Conservation (phyloP, 2,888 invertebrate genomes). For the Spilarctia lutea region DNA sequence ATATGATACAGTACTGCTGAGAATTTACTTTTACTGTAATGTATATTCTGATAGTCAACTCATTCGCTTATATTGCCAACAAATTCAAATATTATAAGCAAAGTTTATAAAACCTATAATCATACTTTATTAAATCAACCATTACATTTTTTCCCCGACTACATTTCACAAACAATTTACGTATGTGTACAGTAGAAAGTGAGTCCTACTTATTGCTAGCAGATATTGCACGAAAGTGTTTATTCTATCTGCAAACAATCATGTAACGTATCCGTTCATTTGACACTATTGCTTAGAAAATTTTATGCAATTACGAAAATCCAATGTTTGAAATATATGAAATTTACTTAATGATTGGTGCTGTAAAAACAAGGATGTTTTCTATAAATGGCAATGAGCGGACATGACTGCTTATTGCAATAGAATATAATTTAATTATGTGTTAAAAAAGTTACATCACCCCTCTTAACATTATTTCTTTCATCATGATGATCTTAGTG, state of each 20-base stretch:
- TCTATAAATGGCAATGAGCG: constrained; percentile 9
- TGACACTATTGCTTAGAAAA: constrained; percentile 12
- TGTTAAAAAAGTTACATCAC: constrained; percentile 3
- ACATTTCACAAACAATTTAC: constrained; percentile 2
- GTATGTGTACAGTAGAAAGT: constrained; percentile 33
- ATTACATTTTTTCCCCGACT: background rate
- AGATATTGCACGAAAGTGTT: constrained; percentile 37
- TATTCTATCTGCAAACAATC: constrained; percentile 27
- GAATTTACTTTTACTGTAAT: background rate
- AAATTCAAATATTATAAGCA: background rate
- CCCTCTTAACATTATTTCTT: background rate
- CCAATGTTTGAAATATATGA: background rate
- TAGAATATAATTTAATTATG: background rate
- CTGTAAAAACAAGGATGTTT: constrained; percentile 7
- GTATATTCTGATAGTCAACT: background rate
- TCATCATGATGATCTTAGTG: background rate
- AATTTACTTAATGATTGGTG: constrained; percentile 2
- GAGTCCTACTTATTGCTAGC: constrained; percentile 32
- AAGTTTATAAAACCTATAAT: background rate
- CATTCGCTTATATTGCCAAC: constrained; percentile 1
- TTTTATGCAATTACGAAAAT: constrained; percentile 16
- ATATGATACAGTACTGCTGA: background rate
- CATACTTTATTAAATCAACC: constrained; percentile 2
- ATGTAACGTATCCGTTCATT: constrained; percentile 25
- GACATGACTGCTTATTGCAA: background rate